Evolutionary conservation across 2,113 vertebrate genomes (phyloP).

Genomic region (Suncus etruscus): DNA sequence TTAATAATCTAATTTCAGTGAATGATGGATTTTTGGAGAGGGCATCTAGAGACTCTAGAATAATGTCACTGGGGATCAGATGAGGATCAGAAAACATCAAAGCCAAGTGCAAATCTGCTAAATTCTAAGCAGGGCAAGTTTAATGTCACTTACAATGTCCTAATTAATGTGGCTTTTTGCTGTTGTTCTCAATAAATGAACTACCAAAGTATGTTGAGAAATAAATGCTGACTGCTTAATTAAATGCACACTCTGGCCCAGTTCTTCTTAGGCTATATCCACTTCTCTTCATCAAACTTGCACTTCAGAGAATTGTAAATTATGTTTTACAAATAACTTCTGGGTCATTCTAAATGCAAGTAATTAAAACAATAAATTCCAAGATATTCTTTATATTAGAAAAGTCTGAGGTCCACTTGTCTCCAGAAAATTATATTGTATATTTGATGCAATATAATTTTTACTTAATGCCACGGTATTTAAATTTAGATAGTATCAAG

Average conservation of each 20-base stretch:
- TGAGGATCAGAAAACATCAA: not conserved
- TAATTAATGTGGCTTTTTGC: conserved; percentile 46
- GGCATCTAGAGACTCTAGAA: not conserved
- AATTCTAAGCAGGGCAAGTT: not conserved
- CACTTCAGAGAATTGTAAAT: conserved; percentile 43
- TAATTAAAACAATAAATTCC: not conserved
- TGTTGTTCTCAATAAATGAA: not conserved
- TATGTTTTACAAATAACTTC: conserved; percentile 16
- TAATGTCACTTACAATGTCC: conserved; percentile 22
- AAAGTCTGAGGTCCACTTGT: not conserved
- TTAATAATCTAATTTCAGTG: conserved; percentile 5
- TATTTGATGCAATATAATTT: conserved; percentile 20
- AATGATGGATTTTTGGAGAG: conserved; percentile 7
- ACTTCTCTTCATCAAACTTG: conserved; percentile 16
- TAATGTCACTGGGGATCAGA: not conserved
- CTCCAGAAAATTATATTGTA: not conserved
- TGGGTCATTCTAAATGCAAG: not conserved
- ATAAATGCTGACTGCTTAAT: conserved; percentile 54
- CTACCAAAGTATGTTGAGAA: conserved; percentile 15
- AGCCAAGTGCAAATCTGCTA: not conserved
- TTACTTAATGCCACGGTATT: not conserved
- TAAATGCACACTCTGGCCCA: conserved; percentile 1
- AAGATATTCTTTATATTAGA: not conserved
- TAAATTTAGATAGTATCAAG: not conserved
- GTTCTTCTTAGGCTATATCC: not conserved